These are phyloP conservation scores for Hirudo medicinalis DNA, from an alignment of 1,140 invertebrate genomes.

Conservation along the genomic window DNA sequence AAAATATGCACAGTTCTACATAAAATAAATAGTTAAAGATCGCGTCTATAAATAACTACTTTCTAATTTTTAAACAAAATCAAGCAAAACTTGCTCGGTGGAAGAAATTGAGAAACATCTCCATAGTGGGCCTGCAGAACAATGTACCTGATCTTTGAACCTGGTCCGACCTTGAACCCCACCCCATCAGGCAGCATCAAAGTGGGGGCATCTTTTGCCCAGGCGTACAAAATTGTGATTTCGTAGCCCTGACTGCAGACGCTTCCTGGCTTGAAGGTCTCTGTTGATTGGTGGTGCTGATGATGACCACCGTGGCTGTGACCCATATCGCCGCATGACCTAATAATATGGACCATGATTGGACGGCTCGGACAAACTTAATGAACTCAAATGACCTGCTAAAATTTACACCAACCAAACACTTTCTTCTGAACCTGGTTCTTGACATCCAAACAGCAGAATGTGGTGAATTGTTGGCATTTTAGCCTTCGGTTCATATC, in stretches of 20 bases:
- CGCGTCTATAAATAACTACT: neutral
- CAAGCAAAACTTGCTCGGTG: slow-evolving; percentile 28
- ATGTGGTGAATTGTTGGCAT: slow-evolving; percentile 88
- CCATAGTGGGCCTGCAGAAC: slow-evolving; percentile 78
- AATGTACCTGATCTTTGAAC: slow-evolving; percentile 42
- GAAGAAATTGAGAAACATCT: slow-evolving; percentile 31
- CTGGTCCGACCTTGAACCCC: slow-evolving; percentile 49
- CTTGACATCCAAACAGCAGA: slow-evolving; percentile 78
- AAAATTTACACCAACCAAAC: slow-evolving; percentile 56
- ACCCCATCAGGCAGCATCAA: slow-evolving; percentile 67
- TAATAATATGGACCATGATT: slow-evolving; percentile 17
- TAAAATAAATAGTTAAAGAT: no score
- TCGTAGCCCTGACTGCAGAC: slow-evolving; percentile 27
- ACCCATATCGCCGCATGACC: slow-evolving; percentile 40
- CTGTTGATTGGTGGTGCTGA: neutral
- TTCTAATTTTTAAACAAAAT: neutral
- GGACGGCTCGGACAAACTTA: neutral
- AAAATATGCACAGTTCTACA: no score
- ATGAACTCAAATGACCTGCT: neutral
- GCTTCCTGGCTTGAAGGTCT: slow-evolving; percentile 23
- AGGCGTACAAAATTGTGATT: slow-evolving; percentile 72
- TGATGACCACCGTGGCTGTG: no score
- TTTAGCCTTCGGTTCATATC: slow-evolving; percentile 81
- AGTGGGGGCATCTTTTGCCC: slow-evolving; percentile 82
- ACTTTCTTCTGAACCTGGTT: slow-evolving; percentile 60